Percentiles rank a stretch among this genome's conserved stretches.
Evolutionary conservation across 1,140 invertebrate species (phyloP).

Genomic region (Drosophila albomicans): DNA sequence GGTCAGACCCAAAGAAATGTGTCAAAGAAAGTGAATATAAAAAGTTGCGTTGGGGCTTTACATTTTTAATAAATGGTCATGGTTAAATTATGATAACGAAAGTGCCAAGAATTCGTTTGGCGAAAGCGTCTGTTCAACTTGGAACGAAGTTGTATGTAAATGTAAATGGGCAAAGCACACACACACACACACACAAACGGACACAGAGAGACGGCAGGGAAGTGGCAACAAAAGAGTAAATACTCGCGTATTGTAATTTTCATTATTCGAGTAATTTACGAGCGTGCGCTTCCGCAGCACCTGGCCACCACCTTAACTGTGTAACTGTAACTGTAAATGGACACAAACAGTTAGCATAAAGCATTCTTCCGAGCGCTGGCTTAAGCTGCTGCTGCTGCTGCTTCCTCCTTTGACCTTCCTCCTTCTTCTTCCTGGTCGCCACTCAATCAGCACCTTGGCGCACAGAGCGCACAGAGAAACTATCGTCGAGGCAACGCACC

Average conservation of each 20-base stretch:
- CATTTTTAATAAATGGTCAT: conserved; percentile 20
- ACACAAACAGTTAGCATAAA: conserved; percentile 37
- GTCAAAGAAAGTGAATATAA: conserved; percentile 1
- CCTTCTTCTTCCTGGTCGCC: not conserved
- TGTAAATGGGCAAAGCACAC: conserved; percentile 1
- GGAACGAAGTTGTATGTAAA: not conserved
- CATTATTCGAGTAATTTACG: conserved; percentile 82
- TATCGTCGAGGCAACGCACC: conserved; percentile 16
- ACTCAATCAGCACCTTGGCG: not conserved
- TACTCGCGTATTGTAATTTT: conserved; percentile 72
- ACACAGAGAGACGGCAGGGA: not conserved
- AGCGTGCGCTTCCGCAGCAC: conserved; percentile 61
- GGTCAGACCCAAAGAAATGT: conserved; percentile 19
- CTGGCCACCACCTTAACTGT: conserved; percentile 11
- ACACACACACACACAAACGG: not conserved
- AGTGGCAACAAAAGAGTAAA: conserved; percentile 68
- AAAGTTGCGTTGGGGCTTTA: conserved; percentile 7
- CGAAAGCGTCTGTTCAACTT: not conserved
- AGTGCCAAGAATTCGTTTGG: conserved; percentile 24
- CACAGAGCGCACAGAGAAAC: not conserved
- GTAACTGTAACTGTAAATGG: conserved; percentile 36
- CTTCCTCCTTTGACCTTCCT: too few species aligned
- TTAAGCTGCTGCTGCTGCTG: conserved; percentile 13
- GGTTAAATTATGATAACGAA: conserved; percentile 18
- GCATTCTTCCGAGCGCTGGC: conserved; percentile 20